Conservation (phyloP, 2,113 vertebrate species). For the Scolopax mira region DNA sequence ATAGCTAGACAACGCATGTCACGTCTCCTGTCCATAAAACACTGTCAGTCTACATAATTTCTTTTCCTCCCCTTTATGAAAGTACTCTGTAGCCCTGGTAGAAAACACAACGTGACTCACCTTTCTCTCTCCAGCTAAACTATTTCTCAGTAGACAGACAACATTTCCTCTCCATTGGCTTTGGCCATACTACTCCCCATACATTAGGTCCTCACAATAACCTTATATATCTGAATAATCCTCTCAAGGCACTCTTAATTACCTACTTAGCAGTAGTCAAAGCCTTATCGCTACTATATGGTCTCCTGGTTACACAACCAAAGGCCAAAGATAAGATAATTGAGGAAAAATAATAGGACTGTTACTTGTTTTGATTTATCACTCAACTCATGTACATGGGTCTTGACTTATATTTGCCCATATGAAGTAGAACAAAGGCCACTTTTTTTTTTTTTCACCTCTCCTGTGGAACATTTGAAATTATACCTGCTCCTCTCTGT, state of each 20-base stretch:
- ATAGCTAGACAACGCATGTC: neutral
- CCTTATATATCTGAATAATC: neutral
- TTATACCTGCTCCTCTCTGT: neutral
- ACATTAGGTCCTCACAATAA: neutral
- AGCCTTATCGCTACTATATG: neutral
- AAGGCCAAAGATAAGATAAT: neutral
- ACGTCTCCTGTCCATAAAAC: neutral
- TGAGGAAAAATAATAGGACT: neutral
- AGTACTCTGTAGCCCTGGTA: neutral
- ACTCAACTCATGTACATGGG: neutral
- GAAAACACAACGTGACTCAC: neutral
- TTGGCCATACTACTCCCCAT: neutral
- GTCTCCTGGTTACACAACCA: neutral
- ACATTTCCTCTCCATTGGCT: rapidly evolving
- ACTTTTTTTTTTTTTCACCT: rapidly evolving
- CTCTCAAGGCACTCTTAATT: neutral
- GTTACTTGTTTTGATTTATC: neutral
- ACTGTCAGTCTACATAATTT: neutral
- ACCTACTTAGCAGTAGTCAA: neutral
- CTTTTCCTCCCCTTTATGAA: neutral
- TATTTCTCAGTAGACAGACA: neutral
- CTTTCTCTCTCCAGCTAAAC: neutral
- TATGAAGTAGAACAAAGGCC: neutral
- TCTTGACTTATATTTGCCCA: neutral
- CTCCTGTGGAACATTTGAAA: neutral